These are phyloP conservation scores for Noctilio leporinus DNA, from an alignment of 2,113 vertebrate species.

Conservation along the genomic window DNA sequence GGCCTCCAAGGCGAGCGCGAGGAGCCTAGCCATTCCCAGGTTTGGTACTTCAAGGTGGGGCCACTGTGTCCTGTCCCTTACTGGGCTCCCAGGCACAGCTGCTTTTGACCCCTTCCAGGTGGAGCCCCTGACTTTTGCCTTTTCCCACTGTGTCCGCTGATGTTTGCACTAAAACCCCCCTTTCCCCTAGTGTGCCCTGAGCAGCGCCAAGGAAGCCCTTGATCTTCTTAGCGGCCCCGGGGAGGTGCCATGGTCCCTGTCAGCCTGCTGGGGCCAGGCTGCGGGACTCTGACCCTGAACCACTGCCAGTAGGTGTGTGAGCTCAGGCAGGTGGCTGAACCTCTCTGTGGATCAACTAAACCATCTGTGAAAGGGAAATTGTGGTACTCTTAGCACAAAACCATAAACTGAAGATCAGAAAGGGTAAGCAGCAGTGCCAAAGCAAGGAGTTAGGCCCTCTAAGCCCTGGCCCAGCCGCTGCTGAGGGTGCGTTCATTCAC, in stretches of 20 bases:
- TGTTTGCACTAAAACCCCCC: no score
- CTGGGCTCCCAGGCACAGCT: background rate
- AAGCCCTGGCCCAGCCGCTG: background rate
- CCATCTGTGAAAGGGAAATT: background rate
- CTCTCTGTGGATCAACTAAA: background rate
- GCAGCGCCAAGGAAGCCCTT: rapidly evolving
- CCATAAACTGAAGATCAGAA: background rate
- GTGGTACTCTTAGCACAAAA: background rate
- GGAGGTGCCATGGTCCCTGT: background rate
- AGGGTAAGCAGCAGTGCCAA: background rate
- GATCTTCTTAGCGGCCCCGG: background rate
- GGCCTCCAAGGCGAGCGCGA: background rate
- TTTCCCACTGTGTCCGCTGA: background rate
- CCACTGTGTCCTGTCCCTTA: background rate
- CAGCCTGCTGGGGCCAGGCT: background rate
- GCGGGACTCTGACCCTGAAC: rapidly evolving
- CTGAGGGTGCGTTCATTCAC: background rate
- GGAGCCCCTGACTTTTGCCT: background rate
- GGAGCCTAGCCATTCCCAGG: background rate
- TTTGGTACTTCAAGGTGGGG: background rate
- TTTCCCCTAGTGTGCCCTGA: no score
- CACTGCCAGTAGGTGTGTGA: background rate
- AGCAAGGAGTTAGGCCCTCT: background rate
- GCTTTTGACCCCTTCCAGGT: background rate
- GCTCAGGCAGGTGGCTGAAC: background rate